Conservation (phyloP, 2,113 vertebrate species). For the Tyrannus savana region DNA sequence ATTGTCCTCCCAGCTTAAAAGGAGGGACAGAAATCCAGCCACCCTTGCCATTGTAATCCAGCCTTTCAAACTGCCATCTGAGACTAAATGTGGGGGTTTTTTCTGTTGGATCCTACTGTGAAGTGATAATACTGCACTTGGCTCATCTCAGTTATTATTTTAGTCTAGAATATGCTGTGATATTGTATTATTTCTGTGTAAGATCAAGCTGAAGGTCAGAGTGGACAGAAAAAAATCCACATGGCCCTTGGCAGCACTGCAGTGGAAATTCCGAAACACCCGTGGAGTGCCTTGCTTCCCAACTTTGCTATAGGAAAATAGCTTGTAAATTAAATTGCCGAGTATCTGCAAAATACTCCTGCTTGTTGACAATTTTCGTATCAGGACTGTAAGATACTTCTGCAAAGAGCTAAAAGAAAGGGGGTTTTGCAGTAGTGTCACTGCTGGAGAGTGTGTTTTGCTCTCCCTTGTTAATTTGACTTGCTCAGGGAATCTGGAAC, state of each 20-base stretch:
- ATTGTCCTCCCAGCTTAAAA: background rate
- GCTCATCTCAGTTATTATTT: background rate
- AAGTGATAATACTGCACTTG: background rate
- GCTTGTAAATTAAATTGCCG: background rate
- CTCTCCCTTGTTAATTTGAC: background rate
- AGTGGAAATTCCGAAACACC: background rate
- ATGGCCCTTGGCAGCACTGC: background rate
- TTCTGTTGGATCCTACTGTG: background rate
- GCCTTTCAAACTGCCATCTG: background rate
- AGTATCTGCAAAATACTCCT: background rate
- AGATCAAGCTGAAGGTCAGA: background rate
- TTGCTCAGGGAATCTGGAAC: slow-evolving; percentile 24
- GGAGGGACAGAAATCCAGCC: background rate
- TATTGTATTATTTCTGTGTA: background rate
- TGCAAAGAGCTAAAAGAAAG: background rate
- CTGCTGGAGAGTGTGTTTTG: background rate
- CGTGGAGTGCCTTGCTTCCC: background rate
- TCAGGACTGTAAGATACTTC: background rate
- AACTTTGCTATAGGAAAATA: background rate
- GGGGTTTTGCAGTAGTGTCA: background rate
- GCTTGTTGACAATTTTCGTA: background rate
- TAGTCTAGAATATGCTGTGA: background rate
- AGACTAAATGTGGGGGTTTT: background rate
- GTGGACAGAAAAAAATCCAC: background rate
- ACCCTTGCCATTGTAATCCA: background rate